Conservation (phyloP, 2,797 vertebrate genomes). For the Petrocephalus schoutedeni region DNA sequence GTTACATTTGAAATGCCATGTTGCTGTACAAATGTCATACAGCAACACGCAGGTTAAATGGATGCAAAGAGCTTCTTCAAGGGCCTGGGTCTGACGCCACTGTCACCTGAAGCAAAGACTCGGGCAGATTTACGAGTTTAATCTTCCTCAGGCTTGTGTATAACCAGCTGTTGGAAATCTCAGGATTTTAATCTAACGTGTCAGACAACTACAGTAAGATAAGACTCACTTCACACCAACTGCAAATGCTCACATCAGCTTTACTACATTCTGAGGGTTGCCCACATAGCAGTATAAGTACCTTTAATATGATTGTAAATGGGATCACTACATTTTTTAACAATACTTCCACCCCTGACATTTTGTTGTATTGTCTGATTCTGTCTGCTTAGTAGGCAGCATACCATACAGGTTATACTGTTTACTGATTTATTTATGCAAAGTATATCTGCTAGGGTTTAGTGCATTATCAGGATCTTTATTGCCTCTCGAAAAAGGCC, state of each 20-base stretch:
- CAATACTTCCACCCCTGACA: not conserved
- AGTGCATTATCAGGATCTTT: not conserved
- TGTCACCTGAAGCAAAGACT: not conserved
- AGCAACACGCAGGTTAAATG: not conserved
- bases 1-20: not conserved
- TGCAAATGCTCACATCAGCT: not conserved
- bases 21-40: not conserved
- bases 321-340: not conserved
- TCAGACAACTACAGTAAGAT: not conserved
- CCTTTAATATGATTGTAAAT: not conserved
- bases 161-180: constrained; percentile 7
- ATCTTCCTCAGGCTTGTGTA: not conserved
- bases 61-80: not conserved
- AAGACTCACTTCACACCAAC: not conserved
- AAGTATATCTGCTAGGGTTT: not conserved
- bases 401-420: not conserved
- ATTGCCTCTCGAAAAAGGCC: not conserved
- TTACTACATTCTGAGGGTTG: not conserved
- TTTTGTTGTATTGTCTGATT: not conserved
- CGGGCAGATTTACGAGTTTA: not conserved
- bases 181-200: not conserved
- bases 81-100: not conserved
- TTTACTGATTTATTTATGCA: not conserved
- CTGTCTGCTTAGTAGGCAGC: not conserved
- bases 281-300: not conserved